Conservation (phyloP, 2,888 invertebrate genomes). For the Phaonia tiefii region DNA sequence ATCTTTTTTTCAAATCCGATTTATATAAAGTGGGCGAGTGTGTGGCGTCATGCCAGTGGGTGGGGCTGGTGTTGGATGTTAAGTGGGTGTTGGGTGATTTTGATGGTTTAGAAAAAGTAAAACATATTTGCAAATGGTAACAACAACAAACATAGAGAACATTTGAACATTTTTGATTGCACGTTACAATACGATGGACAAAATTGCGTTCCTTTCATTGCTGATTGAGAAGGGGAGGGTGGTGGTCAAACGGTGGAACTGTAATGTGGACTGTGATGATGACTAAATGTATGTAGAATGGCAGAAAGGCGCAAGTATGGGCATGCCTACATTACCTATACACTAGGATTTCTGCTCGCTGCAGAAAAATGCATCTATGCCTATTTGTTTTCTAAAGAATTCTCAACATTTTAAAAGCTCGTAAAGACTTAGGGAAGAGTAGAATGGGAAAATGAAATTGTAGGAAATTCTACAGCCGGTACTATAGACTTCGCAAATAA, state of each 20-base stretch:
- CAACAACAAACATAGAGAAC: conserved; percentile 69
- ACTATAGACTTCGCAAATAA: too few relatives aligned
- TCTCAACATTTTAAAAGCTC: conserved; percentile 50
- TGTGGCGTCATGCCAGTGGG: not conserved
- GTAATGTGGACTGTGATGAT: conserved; percentile 67
- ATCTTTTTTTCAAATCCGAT: conserved; percentile 59
- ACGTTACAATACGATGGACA: conserved; percentile 69
- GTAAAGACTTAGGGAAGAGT: not conserved
- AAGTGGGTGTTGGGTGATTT: not conserved
- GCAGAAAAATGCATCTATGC: conserved; percentile 44
- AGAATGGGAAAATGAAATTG: too few relatives aligned
- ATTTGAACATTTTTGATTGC: conserved; percentile 79
- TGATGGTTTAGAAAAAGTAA: conserved; percentile 52
- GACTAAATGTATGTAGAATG: conserved; percentile 65
- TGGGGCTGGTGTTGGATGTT: not conserved
- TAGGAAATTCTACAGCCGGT: too few relatives aligned
- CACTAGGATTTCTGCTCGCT: too few relatives aligned
- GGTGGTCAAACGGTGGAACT: not conserved
- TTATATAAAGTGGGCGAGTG: conserved; percentile 43
- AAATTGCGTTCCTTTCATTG: conserved; percentile 72
- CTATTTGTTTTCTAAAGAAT: conserved; percentile 62
- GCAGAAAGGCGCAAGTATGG: conserved; percentile 47
- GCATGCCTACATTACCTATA: conserved; percentile 18
- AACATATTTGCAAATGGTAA: conserved; percentile 60
- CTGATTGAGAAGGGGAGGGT: conserved; percentile 1